A percentile compares a stretch with the other conserved stretches of the same genome.
phyloP scores from a whole-genome alignment of 2,888 invertebrate genomes.

The Mythimna impura region DNA sequence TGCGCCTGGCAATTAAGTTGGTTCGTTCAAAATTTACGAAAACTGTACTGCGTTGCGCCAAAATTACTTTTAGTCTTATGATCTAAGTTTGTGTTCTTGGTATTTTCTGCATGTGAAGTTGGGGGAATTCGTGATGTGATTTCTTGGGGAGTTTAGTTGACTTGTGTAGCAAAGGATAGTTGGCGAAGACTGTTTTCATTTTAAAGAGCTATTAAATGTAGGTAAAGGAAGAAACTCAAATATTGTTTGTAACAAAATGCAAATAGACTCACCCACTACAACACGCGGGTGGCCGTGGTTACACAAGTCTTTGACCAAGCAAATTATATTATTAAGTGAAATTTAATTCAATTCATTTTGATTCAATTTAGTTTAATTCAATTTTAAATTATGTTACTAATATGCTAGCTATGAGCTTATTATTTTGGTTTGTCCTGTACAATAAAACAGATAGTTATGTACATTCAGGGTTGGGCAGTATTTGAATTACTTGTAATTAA shows the following conservation, averaged over 20 bases:
- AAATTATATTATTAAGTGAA: too few species aligned
- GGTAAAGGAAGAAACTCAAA: not conserved
- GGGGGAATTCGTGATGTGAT: not conserved
- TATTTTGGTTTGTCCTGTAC: too few species aligned
- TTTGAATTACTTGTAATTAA: too few species aligned
- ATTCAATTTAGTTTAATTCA: too few species aligned
- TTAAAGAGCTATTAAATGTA: not conserved
- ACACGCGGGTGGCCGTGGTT: too few species aligned
- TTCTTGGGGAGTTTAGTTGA: not conserved
- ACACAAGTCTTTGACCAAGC: too few species aligned
- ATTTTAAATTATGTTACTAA: too few species aligned
- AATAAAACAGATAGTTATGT: too few species aligned
- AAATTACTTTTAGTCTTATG: conserved; percentile 40
- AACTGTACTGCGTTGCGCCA: conserved; percentile 45
- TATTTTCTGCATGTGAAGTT: conserved; percentile 25
- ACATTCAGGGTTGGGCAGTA: too few species aligned
- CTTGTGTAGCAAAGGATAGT: not conserved
- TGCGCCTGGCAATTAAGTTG: conserved; percentile 56
- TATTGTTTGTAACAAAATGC: not conserved
- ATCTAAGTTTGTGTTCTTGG: conserved; percentile 25
- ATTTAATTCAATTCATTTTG: too few species aligned
- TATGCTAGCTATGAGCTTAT: too few species aligned
- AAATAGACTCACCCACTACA: not conserved
- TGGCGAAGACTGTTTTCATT: not conserved
- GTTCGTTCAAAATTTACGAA: conserved; percentile 54